These are phyloP conservation scores for Saccostrea echinata DNA, from an alignment of 1,140 invertebrate genomes.

Conservation along the genomic window DNA sequence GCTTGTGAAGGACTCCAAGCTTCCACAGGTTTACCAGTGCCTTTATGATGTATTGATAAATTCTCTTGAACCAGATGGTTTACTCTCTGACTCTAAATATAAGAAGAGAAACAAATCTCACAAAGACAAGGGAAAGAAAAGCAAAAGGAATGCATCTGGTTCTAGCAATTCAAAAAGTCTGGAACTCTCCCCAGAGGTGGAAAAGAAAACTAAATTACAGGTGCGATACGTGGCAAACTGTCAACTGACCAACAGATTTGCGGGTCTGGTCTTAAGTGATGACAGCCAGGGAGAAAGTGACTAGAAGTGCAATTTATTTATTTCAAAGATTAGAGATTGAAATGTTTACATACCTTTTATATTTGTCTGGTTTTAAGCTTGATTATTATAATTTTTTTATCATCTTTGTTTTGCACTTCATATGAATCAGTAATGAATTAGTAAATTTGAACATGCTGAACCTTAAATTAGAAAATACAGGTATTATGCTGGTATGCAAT, in stretches of 20 bases:
- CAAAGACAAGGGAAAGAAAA: not conserved
- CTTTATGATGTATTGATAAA: not conserved
- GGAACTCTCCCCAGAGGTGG: not conserved
- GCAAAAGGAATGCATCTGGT: not conserved
- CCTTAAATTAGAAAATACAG: too few relatives aligned
- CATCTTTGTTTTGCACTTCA: too few relatives aligned
- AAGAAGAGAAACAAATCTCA: constrained; percentile 19
- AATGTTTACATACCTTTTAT: too few relatives aligned
- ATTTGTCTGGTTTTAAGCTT: too few relatives aligned
- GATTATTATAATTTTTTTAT: too few relatives aligned
- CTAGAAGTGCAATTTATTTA: not conserved
- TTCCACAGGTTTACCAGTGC: not conserved
- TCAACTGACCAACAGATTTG: not conserved
- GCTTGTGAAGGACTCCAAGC: constrained; percentile 23
- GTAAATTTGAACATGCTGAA: too few relatives aligned
- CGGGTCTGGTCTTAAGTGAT: not conserved
- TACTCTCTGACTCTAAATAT: not conserved
- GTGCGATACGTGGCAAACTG: constrained; percentile 4
- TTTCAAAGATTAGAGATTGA: too few relatives aligned
- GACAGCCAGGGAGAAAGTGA: not conserved
- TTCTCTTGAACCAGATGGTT: not conserved
- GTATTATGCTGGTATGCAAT: too few relatives aligned
- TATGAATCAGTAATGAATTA: too few relatives aligned
- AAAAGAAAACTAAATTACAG: not conserved
- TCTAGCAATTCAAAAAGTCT: not conserved